phyloP scores from a whole-genome alignment of 2,888 invertebrate species.

The Aphidoletes aphidimyza region DNA sequence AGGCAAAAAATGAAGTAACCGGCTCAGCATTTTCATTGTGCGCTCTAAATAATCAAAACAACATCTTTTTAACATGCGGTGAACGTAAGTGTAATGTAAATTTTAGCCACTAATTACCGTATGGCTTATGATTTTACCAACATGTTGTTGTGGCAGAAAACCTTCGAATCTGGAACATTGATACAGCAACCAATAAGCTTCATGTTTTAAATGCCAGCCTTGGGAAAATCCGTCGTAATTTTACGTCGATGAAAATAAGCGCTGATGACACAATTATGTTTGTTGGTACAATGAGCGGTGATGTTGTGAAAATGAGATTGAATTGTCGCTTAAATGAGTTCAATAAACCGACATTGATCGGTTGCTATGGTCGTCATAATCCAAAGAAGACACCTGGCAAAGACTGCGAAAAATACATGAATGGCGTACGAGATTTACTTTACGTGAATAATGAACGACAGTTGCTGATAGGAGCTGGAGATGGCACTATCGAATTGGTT shows the following conservation, averaged over 20 bases:
- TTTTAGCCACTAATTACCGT: too few relatives aligned
- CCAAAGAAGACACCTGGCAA: constrained; percentile 64
- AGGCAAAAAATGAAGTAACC: constrained; percentile 74
- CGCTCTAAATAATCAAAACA: constrained; percentile 70
- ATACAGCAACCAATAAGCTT: constrained; percentile 75
- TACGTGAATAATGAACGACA: constrained; percentile 72
- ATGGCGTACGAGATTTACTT: constrained; percentile 72
- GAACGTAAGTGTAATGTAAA: constrained; percentile 68
- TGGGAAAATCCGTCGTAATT: constrained; percentile 80
- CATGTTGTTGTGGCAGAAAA: constrained; percentile 67
- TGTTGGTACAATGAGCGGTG: constrained; percentile 87
- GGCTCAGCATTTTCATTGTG: constrained; percentile 75
- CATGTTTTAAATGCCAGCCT: constrained; percentile 78
- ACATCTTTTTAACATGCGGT: constrained; percentile 79
- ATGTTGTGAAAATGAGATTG: constrained; percentile 68
- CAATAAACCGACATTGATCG: constrained; percentile 67
- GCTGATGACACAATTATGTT: constrained; percentile 78
- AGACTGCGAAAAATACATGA: constrained; percentile 65
- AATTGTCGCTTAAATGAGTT: constrained; percentile 71
- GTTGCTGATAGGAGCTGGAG: constrained; percentile 84
- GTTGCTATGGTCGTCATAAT: constrained; percentile 68
- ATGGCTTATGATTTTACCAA: background rate
- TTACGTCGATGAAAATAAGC: constrained; percentile 79
- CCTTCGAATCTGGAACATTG: constrained; percentile 80
- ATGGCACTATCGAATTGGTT: constrained; percentile 82